Conservation (phyloP, 2,113 vertebrate genomes). For the Phylloscopus trochilus region DNA sequence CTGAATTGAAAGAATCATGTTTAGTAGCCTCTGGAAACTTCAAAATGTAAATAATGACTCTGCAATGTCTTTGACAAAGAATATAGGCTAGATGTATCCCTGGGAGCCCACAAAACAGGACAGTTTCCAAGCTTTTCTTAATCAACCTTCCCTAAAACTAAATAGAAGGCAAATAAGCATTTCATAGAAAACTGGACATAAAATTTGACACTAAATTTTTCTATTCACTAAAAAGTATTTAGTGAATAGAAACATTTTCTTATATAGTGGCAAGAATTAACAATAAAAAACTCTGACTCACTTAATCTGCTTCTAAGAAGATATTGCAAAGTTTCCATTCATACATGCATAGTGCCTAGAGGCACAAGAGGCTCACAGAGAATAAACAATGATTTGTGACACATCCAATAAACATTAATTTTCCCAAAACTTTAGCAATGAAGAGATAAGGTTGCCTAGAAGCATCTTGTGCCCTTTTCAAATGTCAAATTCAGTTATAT, state of each 20-base stretch:
- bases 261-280: not conserved
- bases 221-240: not conserved
- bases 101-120: not conserved
- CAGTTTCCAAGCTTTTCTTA: not conserved
- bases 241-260: not conserved
- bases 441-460: not conserved
- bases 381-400: not conserved
- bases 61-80: not conserved
- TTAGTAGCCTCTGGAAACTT: not conserved
- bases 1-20: not conserved
- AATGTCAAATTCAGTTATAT: not conserved
- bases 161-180: not conserved
- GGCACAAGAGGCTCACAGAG: not conserved
- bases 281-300: not conserved
- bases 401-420: not conserved
- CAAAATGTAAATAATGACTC: not conserved
- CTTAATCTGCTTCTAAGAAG: not conserved
- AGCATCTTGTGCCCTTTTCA: conserved; percentile 9
- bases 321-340: not conserved
- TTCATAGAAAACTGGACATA: not conserved
- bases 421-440: not conserved
- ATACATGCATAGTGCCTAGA: not conserved
- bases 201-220: not conserved
- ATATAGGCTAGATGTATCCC: not conserved
- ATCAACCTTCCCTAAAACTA: not conserved